Evolutionary conservation across 1,140 invertebrate species (phyloP).

Genomic region (Apis florea): DNA sequence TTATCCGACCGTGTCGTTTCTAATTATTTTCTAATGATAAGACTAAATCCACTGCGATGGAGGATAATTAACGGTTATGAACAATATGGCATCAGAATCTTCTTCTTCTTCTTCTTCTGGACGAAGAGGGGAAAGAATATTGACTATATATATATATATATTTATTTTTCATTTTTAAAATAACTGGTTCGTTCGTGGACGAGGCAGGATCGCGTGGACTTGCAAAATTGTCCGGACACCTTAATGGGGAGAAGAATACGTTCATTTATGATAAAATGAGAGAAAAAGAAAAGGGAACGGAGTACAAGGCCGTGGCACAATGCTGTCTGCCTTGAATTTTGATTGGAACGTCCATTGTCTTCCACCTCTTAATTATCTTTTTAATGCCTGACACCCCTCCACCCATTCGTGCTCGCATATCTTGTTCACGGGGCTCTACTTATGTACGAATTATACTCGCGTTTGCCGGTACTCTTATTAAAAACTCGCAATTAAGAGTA

Average conservation of each 20-base stretch:
- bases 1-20: slow-evolving; percentile 35
- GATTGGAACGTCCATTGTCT: slow-evolving; percentile 60
- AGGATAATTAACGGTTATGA: background rate
- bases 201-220: background rate
- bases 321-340: slow-evolving; percentile 61
- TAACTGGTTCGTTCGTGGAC: background rate
- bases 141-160: background rate
- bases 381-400: slow-evolving; percentile 22
- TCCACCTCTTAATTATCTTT: slow-evolving; percentile 62
- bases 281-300: slow-evolving; percentile 43
- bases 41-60: slow-evolving; percentile 33
- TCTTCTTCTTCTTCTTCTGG: too few species aligned
- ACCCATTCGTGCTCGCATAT: background rate
- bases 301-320: slow-evolving; percentile 53
- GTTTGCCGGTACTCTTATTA: background rate
- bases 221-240: slow-evolving; percentile 9
- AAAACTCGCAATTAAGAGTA: slow-evolving; percentile 16
- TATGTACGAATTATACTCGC: slow-evolving; percentile 17
- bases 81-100: too few species aligned
- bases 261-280: slow-evolving; percentile 45
- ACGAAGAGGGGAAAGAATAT: too few species aligned
- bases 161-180: background rate
- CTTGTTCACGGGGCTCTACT: background rate
- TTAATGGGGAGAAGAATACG: slow-evolving; percentile 49
- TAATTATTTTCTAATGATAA: slow-evolving; percentile 49